phyloP scores from a whole-genome alignment of 1,140 invertebrate genomes.

The Drosophila ficusphila region DNA sequence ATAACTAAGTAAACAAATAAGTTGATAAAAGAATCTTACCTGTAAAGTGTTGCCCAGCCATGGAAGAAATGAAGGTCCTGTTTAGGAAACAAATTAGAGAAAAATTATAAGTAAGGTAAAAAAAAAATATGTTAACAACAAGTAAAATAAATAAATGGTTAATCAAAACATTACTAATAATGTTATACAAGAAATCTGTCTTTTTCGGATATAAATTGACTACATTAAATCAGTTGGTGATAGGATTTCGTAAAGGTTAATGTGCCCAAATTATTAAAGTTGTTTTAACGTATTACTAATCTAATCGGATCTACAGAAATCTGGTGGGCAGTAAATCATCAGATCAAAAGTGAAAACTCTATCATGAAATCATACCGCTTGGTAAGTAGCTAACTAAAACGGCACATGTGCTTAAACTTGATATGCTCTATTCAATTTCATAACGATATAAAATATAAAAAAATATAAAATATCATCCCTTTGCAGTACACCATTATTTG shows the following conservation, averaged over 20 bases:
- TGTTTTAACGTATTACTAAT: constrained; percentile 25
- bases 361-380: constrained; percentile 19
- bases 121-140: neutral
- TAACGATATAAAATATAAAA: no score
- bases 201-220: neutral
- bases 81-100: neutral
- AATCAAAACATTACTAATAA: no score
- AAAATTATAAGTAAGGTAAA: neutral
- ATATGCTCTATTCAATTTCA: neutral
- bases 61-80: constrained; percentile 89
- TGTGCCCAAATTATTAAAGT: neutral
- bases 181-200: no score
- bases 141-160: no score
- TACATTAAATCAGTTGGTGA: neutral
- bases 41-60: constrained; percentile 87
- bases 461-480: no score
- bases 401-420: neutral
- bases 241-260: neutral
- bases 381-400: constrained; percentile 15
- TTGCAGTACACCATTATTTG: no score
- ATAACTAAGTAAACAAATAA: no score
- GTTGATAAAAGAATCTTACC: no score
- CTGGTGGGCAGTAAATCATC: constrained; percentile 25
- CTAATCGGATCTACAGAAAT: constrained; percentile 56
- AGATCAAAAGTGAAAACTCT: constrained; percentile 36